Evolutionary conservation across 2,113 vertebrate genomes (phyloP), one percentile per base, ranked within the genome.

Genomic region (Pachyramphus minor): DNA sequence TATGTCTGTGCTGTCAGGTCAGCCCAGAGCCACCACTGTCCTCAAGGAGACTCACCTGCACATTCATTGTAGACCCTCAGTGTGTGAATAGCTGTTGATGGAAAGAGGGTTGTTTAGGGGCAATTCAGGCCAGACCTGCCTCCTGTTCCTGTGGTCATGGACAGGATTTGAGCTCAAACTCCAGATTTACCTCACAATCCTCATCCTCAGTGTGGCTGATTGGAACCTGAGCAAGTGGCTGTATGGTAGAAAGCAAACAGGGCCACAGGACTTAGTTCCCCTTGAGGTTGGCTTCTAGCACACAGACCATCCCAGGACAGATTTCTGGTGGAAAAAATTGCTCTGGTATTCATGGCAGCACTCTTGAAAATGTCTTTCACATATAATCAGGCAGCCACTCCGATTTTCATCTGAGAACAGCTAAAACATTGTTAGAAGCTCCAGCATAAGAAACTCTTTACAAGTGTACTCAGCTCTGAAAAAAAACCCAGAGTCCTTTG

Each of bases 341-440:
- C 33, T 39, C 31, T 79, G 39, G 28, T 88, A 50, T 79, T 93
- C n/a, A 37, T 69, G 45, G 31, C 35, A 82, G 44, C n/a, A 17
- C 16, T 72, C 71, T 69, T 88, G 90, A 76, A 83, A 89, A 71
- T 39, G 33, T 86, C 39, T 74, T 83, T 84, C 39, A 47, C 11
- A 23, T 84, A 5, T 52, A 81, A 39, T 47, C 52, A 84, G 31
- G 27, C 47, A 84, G 28, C 37, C n/a, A 67, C 68, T 73, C 67
- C 90, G 33, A 90, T 92, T 88, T 69, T 92, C 20, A 20, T 62
- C 90, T 86, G n/a, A 85, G 71, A 93, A 85, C 67, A 88, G 41
- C 72, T 77, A 55, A 92, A 73, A 80, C 37, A 21, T 17, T 80
- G 24, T 76, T 64, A 66, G 59, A 90, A 84, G 86, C 55, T 82